Evolutionary conservation across 2,797 vertebrate species (phyloP).

Genomic region (Ciconia nigra): DNA sequence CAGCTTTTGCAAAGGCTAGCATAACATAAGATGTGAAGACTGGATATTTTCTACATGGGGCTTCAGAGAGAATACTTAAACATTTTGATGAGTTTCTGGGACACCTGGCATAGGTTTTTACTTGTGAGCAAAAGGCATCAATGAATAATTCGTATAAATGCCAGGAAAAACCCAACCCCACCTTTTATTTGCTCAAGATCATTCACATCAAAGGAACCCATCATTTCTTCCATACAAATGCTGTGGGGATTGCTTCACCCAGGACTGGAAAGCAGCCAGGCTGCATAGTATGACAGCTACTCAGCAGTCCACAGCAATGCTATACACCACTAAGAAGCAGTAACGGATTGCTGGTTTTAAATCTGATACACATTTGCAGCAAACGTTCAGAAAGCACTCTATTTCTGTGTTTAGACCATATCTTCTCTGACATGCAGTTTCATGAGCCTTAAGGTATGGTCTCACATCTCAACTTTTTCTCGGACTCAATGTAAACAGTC

Average conservation of each 20-base stretch:
- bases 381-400: neutral
- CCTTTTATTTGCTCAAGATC: neutral
- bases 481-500: accelerated
- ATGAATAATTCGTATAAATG: neutral
- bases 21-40: neutral
- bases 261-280: slow-evolving; percentile 35
- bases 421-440: neutral
- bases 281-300: slow-evolving; percentile 22
- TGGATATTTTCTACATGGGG: neutral
- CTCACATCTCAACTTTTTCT: neutral
- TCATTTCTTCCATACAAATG: slow-evolving; percentile 16
- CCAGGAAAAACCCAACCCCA: neutral
- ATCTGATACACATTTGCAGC: neutral
- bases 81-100: neutral
- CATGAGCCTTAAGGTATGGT: neutral
- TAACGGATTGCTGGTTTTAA: neutral
- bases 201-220: neutral
- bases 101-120: neutral
- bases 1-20: neutral
- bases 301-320: slow-evolving; percentile 3
- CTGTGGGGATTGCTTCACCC: slow-evolving; percentile 1
- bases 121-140: neutral
- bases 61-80: neutral
- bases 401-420: neutral
- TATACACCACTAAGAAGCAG: neutral